Conservation (phyloP, 2,797 vertebrate genomes). For the Hypotaenidia philippensis region DNA sequence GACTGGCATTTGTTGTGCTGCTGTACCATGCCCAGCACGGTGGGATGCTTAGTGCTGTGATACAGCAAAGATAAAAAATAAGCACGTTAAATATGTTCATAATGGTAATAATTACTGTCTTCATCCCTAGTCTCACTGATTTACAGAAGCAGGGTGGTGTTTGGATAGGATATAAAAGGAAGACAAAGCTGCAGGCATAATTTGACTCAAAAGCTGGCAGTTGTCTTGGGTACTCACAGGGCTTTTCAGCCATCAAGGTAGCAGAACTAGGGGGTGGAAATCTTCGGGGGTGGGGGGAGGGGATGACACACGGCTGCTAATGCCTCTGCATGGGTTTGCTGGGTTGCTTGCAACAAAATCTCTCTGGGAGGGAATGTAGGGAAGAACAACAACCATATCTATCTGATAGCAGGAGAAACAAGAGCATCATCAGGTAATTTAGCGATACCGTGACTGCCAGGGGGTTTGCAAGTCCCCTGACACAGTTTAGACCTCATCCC, state of each 20-base stretch:
- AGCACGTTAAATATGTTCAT: background rate
- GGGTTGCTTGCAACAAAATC: background rate
- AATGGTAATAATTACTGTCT: background rate
- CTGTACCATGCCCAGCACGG: accelerated
- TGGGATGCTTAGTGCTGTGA: accelerated
- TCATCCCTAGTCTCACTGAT: background rate
- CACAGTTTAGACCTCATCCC: accelerated
- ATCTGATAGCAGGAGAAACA: background rate
- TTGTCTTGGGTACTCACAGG: background rate
- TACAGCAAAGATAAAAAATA: background rate
- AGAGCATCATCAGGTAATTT: background rate
- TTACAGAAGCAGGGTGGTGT: background rate
- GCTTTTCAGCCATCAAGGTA: background rate
- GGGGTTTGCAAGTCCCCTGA: background rate
- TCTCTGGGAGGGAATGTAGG: background rate
- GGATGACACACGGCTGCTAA: too few relatives aligned
- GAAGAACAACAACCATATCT: background rate
- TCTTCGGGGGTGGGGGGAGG: background rate
- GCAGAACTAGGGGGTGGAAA: background rate
- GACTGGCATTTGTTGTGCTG: background rate
- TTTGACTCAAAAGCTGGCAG: background rate
- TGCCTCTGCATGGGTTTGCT: background rate
- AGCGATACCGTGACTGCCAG: background rate
- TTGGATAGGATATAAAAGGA: background rate
- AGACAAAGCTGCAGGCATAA: background rate